Evolutionary conservation across 2,888 invertebrate genomes (phyloP), one percentile per base, ranked within the genome.

Genomic region (Cataglyphis livida): DNA sequence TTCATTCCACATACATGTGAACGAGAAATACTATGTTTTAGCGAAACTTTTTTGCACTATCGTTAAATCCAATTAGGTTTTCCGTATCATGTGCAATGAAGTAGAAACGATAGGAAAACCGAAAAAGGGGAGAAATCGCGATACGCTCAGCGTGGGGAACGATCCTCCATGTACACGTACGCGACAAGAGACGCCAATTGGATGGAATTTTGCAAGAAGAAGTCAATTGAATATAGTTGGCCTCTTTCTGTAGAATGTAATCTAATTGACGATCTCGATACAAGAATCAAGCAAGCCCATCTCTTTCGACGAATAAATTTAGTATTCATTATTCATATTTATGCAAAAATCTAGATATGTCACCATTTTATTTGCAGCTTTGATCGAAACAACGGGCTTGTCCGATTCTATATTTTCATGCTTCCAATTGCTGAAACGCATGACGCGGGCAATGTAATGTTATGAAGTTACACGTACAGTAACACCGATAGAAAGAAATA

Each of bases 61-160:
- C 44, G 82, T 81, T 85, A 84, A 81, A 88, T 88, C 87, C 81
- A 83, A 88, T 88, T 88, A 88, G 61, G 62, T 59, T 85, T 61
- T 65, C 51, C 65, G 61, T 21, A 28, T 62, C 38, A 21, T 38
- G 64, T 51, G 57, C 44, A 65, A 25, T 10, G 76, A 84, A 82
- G 54, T 44, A 64, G 59, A 83, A 78, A 64, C 61, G 74, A 21
- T 57, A 44, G 7, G 59, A 32, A 12, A 59, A 28, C 41, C n/a
- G 28, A 61, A 81, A 83, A 83, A 73, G 38, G 57, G 51, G 62
- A 59, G 82, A 84, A 84, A 84, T 84, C 70, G 70, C 62, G 54
- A 65, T 21, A 81, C 25, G 18, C 32, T 59, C 25, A 28, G 32
- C 57, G 48, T 64, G 28, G 41, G 62, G 41, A 71, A 44, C 79